These are phyloP conservation scores for Stomatorhinus ivindoensis DNA, from an alignment of 2,113 vertebrate species.

Conservation along the genomic window DNA sequence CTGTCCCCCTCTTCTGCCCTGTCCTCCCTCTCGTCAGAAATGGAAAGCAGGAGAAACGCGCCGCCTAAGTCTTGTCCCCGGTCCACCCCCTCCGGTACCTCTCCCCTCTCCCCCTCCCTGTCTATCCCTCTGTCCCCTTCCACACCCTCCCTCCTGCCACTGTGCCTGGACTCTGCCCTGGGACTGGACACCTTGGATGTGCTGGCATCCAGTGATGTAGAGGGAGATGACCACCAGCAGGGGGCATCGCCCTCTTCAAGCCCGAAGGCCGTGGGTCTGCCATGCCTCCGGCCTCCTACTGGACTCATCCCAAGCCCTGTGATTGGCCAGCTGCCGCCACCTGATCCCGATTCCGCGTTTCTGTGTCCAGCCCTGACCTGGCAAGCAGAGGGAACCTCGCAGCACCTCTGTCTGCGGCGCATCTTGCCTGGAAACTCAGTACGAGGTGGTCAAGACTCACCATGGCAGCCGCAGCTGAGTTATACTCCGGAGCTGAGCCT, in stretches of 20 bases:
- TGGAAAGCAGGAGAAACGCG: background rate
- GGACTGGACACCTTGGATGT: conserved; percentile 26
- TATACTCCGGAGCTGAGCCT: background rate
- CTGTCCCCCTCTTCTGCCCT: conserved; percentile 33
- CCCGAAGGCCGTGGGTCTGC: conserved; percentile 29
- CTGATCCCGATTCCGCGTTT: background rate
- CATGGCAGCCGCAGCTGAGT: background rate
- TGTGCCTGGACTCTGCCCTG: conserved; percentile 39
- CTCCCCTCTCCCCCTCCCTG: conserved; percentile 43
- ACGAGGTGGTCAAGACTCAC: background rate
- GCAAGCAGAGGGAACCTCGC: background rate
- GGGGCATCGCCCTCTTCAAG: background rate
- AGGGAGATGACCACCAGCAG: background rate
- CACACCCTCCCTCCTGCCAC: conserved; percentile 37
- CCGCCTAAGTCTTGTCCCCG: background rate
- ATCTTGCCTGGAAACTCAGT: background rate
- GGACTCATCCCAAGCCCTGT: background rate
- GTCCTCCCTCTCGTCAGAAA: conserved; percentile 10
- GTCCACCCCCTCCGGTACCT: conserved; percentile 34
- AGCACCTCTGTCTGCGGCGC: background rate
- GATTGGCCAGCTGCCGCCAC: background rate
- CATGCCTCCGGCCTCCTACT: background rate
- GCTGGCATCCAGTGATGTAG: conserved; percentile 21
- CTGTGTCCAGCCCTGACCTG: background rate
- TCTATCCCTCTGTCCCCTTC: conserved; percentile 50